These are phyloP conservation scores for Entomobrya multifasciata DNA, from an alignment of 2,888 invertebrate genomes.

Conservation along the genomic window DNA sequence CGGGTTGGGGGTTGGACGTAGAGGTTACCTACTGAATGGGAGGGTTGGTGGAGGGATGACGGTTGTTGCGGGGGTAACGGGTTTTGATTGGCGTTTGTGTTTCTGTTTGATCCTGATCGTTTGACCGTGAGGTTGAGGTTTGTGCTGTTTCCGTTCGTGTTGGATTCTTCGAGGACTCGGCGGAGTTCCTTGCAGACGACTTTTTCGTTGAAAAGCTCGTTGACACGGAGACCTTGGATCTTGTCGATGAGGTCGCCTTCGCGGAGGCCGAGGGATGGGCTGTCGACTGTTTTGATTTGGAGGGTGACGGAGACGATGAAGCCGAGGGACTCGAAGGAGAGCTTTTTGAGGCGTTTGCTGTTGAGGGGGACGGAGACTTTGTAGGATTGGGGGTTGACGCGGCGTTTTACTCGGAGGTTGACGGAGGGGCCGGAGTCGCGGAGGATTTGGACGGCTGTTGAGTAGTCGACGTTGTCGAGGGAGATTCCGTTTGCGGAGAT, in stretches of 20 bases:
- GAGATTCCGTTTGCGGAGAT: conserved; percentile 97
- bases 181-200: conserved; percentile 48
- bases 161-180: conserved; percentile 47
- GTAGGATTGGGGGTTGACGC: conserved; percentile 83
- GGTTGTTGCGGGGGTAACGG: no score
- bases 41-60: no score
- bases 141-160: background rate
- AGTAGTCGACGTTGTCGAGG: conserved; percentile 98
- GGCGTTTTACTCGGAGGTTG: conserved; percentile 91
- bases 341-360: conserved; percentile 45
- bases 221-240: conserved; percentile 49
- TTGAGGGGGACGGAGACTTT: conserved; percentile 56
- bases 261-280: conserved; percentile 1
- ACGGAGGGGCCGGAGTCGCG: conserved; percentile 95
- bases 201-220: conserved; percentile 60
- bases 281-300: conserved; percentile 53
- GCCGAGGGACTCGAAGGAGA: conserved; percentile 45
- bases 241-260: conserved; percentile 58
- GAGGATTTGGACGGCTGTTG: conserved; percentile 94
- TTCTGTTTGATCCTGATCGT: conserved; percentile 13
- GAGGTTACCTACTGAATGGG: conserved; percentile 85
- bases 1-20: conserved; percentile 93
- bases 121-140: conserved; percentile 26
- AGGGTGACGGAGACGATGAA: conserved; percentile 44
- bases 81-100: no score